These are phyloP conservation scores for Lanistes nyassanus DNA, from an alignment of 1,140 invertebrate species.

Conservation along the genomic window DNA sequence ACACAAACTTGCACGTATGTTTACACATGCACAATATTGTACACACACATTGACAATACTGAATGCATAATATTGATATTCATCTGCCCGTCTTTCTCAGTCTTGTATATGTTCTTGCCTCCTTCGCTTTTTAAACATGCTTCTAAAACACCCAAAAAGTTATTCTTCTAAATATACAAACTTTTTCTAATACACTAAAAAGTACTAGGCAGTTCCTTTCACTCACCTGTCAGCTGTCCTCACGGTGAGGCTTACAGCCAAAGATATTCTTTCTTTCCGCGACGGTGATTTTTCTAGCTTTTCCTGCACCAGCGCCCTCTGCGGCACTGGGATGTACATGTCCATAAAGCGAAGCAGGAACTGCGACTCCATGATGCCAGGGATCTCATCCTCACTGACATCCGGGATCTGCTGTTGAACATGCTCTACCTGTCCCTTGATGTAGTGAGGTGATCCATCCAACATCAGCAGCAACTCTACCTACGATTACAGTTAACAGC, in stretches of 20 bases:
- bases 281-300: conserved; percentile 4
- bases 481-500: background rate
- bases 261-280: background rate
- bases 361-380: conserved; percentile 8
- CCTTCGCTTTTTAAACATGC: too few species aligned
- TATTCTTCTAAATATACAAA: too few species aligned
- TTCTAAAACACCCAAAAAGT: too few species aligned
- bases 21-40: too few species aligned
- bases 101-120: too few species aligned
- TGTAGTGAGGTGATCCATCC: conserved; percentile 18
- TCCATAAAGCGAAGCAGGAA: conserved; percentile 16
- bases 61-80: too few species aligned
- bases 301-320: background rate
- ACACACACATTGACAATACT: too few species aligned
- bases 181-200: too few species aligned
- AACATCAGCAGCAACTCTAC: conserved; percentile 18
- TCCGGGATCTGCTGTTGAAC: background rate
- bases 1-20: too few species aligned
- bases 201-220: too few species aligned
- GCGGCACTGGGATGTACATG: background rate
- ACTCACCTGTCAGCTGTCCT: background rate
- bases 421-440: conserved; percentile 9
- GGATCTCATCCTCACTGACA: background rate
- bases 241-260: conserved; percentile 3
- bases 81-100: too few species aligned